Evolutionary conservation across 2,888 invertebrate genomes (phyloP).

Genomic region (Neoitamus cyanurus): DNA sequence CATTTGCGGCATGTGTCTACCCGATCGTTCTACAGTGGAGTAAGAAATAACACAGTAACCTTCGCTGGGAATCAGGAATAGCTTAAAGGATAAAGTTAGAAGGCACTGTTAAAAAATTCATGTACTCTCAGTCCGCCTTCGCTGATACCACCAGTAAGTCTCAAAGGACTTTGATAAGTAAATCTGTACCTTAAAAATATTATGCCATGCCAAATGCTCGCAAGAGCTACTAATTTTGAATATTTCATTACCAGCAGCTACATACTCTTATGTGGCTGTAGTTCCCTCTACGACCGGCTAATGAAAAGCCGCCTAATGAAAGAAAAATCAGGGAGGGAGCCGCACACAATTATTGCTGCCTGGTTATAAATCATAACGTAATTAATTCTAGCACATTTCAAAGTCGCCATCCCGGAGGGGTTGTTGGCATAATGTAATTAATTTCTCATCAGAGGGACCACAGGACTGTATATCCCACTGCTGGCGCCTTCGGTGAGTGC

Average conservation of each 20-base stretch:
- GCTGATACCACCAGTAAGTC: not conserved
- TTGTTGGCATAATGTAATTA: conserved; percentile 9
- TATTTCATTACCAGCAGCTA: not conserved
- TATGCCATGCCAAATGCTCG: not conserved
- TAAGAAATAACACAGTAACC: not conserved
- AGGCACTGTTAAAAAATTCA: not conserved
- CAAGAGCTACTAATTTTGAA: not conserved
- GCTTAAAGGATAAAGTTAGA: not conserved
- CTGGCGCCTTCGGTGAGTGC: not conserved
- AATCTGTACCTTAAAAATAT: not conserved
- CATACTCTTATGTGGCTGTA: not conserved
- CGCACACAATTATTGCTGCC: not conserved
- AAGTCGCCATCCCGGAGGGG: not conserved
- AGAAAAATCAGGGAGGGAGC: not conserved
- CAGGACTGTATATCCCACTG: not conserved
- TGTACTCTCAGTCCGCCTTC: not conserved
- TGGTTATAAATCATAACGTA: not conserved
- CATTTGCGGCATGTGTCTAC: no score
- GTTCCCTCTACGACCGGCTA: not conserved
- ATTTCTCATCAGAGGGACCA: not conserved
- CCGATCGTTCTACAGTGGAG: not conserved
- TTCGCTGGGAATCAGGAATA: not conserved
- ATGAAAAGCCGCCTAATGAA: not conserved
- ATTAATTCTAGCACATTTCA: not conserved
- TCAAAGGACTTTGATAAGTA: not conserved